A percentile compares a stretch with the other conserved stretches of the same genome.
Evolutionary conservation across 1,140 invertebrate genomes (phyloP).

Genomic region (Delia radicum): DNA sequence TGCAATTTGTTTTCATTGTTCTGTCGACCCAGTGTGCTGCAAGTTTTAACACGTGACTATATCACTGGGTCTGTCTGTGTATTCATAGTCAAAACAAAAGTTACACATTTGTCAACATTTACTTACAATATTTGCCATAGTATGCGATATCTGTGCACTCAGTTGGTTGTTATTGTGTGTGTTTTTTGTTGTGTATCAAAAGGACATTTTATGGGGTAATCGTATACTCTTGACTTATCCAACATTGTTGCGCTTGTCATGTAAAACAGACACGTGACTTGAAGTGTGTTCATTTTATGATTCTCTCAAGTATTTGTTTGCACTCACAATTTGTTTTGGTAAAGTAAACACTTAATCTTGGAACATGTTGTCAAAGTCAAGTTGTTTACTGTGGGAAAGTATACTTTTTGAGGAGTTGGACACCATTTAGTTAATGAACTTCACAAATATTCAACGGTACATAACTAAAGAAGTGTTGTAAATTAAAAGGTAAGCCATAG

Average conservation of each 20-base stretch:
- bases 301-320: slow-evolving; percentile 19
- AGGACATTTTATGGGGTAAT: neutral
- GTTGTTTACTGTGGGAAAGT: neutral
- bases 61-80: neutral
- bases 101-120: slow-evolving; percentile 18
- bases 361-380: neutral
- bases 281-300: neutral
- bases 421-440: no score
- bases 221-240: neutral
- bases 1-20: neutral
- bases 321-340: slow-evolving; percentile 8
- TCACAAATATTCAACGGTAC: no score
- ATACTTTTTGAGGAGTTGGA: no score
- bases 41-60: neutral
- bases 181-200: neutral
- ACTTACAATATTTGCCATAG: neutral
- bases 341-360: neutral
- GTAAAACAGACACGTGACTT: neutral
- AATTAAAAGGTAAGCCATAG: no score
- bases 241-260: slow-evolving; percentile 14
- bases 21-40: neutral
- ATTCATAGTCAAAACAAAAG: neutral
- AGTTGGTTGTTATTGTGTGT: neutral
- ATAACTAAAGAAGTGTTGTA: no score
- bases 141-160: neutral